Percentiles rank a stretch among this genome's conserved stretches.
Evolutionary conservation across 2,113 vertebrate species (phyloP).

Genomic region (Eleginops maclovinus): DNA sequence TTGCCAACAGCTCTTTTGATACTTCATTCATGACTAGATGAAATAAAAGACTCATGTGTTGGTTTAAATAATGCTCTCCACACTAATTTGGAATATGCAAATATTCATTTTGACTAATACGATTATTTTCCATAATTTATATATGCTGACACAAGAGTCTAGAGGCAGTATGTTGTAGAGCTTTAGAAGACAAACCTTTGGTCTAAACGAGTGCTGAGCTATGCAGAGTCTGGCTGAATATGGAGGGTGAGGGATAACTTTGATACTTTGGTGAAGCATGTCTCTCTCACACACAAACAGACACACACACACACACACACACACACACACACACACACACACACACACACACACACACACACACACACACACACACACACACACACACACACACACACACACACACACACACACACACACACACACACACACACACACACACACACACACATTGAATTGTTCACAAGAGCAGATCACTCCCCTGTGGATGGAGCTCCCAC

Average conservation of each 20-base stretch:
- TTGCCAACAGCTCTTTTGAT: conserved; percentile 44
- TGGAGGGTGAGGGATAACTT: conserved; percentile 19
- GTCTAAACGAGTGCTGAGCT: conserved; percentile 47
- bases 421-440: background rate
- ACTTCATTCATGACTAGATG: conserved; percentile 47
- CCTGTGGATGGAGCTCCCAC: conserved; percentile 35
- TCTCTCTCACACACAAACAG: too few species aligned
- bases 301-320: too few species aligned
- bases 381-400: too few species aligned
- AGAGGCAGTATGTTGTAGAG: conserved; percentile 29
- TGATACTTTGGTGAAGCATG: too few species aligned
- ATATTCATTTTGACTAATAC: conserved; percentile 59
- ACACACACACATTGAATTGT: background rate
- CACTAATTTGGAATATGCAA: conserved; percentile 59
- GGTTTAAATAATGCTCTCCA: conserved; percentile 56
- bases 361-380: too few species aligned
- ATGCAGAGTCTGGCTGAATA: conserved; percentile 34
- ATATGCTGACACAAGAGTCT: conserved; percentile 45
- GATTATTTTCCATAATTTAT: conserved; percentile 49
- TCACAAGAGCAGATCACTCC: conserved; percentile 21
- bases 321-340: background rate
- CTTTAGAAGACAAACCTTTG: conserved; percentile 27
- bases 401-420: background rate
- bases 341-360: background rate
- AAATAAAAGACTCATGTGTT: conserved; percentile 57